Conservation (phyloP, 2,113 vertebrate genomes). For the Strix uralensis region DNA sequence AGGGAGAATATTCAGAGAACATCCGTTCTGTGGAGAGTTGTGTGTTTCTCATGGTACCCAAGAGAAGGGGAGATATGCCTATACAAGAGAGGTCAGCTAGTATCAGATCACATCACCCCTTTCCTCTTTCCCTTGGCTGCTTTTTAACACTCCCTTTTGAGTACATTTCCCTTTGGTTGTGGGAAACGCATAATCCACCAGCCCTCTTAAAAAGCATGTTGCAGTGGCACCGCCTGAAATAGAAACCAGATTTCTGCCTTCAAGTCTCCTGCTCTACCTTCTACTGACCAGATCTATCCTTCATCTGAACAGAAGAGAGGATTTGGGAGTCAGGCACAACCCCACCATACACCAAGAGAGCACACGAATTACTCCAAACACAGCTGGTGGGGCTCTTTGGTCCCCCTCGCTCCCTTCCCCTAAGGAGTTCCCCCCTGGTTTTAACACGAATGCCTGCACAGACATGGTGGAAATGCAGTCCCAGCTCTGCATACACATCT, state of each 20-base stretch:
- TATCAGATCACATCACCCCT: conserved; percentile 49
- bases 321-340: background rate
- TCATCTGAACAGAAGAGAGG: background rate
- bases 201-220: background rate
- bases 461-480: background rate
- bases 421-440: background rate
- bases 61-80: conserved; percentile 47
- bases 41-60: conserved; percentile 39
- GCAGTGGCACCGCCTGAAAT: background rate
- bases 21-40: conserved; percentile 7
- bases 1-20: background rate
- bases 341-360: background rate
- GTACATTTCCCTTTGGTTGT: conserved; percentile 40
- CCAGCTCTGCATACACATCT: background rate
- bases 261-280: background rate
- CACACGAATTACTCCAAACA: background rate
- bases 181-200: conserved; percentile 14
- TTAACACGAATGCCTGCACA: background rate
- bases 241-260: conserved; percentile 14
- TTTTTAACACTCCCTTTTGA: conserved; percentile 20
- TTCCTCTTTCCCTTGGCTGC: conserved; percentile 52
- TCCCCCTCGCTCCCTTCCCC: background rate
- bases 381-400: background rate
- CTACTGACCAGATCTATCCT: background rate
- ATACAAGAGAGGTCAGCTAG: conserved; percentile 5